Conservation (phyloP, 2,888 invertebrate species). For the Adelphocoris suturalis region DNA sequence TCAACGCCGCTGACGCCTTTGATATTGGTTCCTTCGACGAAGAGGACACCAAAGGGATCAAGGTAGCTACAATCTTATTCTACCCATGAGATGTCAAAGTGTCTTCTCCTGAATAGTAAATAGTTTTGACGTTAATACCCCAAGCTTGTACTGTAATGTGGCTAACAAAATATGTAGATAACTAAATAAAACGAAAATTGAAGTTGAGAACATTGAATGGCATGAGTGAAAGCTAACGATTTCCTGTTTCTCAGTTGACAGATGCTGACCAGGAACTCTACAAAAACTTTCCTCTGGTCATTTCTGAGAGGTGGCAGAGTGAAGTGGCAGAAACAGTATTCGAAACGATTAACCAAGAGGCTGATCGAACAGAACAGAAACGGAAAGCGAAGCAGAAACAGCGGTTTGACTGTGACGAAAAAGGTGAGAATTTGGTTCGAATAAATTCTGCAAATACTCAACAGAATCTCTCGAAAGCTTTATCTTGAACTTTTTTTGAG, state of each 20-base stretch:
- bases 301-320: conserved; percentile 99
- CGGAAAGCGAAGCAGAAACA: conserved; percentile 96
- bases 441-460: too few relatives aligned
- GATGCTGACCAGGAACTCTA: conserved; percentile 99
- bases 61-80: conserved; percentile 80
- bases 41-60: conserved; percentile 99
- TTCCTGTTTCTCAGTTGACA: conserved; percentile 83
- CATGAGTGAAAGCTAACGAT: too few relatives aligned
- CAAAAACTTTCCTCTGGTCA: conserved; percentile 98
- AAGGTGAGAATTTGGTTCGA: conserved; percentile 82
- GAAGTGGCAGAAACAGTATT: conserved; percentile 99
- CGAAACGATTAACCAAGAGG: conserved; percentile 97
- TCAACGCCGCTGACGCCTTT: conserved; percentile 99
- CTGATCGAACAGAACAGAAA: conserved; percentile 97
- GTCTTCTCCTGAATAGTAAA: too few relatives aligned
- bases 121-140: too few relatives aligned
- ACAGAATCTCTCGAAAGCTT: too few relatives aligned
- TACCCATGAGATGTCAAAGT: too few relatives aligned
- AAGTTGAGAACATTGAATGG: too few relatives aligned
- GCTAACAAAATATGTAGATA: too few relatives aligned
- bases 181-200: too few relatives aligned
- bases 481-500: too few relatives aligned
- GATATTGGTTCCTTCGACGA: conserved; percentile 99
- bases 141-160: too few relatives aligned
- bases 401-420: conserved; percentile 95